Conservation (phyloP, 2,113 vertebrate species). For the Oreochromis aureus region DNA sequence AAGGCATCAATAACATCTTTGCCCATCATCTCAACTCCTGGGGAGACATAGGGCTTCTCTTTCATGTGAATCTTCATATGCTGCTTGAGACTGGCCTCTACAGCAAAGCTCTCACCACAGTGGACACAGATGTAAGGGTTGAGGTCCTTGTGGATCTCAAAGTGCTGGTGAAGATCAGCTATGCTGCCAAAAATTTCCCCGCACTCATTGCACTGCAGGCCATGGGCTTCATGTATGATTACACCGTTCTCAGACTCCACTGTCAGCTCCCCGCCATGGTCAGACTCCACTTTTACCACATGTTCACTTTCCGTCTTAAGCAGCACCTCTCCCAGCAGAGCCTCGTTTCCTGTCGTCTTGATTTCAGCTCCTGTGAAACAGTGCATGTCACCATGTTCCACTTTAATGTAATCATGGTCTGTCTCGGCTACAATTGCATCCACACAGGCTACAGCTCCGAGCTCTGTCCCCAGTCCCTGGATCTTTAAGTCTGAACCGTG, state of each 20-base stretch:
- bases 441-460: constrained; percentile 71
- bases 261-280: constrained; percentile 73
- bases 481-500: constrained; percentile 71
- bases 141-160: constrained; percentile 76
- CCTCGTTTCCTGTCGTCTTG: constrained; percentile 55
- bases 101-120: constrained; percentile 77
- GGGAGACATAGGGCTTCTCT: constrained; percentile 70
- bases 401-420: constrained; percentile 77
- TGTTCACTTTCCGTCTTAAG: constrained; percentile 72
- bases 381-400: constrained; percentile 71
- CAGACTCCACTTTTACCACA: constrained; percentile 73
- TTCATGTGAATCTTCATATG: constrained; percentile 81
- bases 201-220: constrained; percentile 77
- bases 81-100: constrained; percentile 75
- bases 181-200: constrained; percentile 77
- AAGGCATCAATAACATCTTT: constrained; percentile 77
- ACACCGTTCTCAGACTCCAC: constrained; percentile 78
- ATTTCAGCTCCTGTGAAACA: constrained; percentile 71
- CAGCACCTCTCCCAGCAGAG: constrained; percentile 72
- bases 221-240: constrained; percentile 78
- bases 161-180: constrained; percentile 77
- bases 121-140: constrained; percentile 77
- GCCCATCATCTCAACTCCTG: constrained; percentile 76
- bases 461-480: constrained; percentile 65
- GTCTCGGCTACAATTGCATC: constrained; percentile 72